A percentile compares a stretch with the other conserved stretches of the same genome.
phyloP scores from a whole-genome alignment of 37 sponge, comb jelly and placozoan species.

The Tethya wilhelma region DNA sequence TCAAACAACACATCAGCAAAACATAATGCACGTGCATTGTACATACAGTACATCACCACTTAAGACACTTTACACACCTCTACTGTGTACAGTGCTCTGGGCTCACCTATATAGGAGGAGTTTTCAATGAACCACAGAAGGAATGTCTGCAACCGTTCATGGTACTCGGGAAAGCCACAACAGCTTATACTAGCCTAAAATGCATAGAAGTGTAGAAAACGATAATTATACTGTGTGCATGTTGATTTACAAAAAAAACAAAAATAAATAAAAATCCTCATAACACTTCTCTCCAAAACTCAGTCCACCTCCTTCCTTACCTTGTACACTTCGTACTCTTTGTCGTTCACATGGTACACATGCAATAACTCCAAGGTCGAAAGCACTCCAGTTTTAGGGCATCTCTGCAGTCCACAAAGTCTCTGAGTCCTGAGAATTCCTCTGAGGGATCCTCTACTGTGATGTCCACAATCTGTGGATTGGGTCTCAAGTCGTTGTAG shows the following conservation, averaged over 20 bases:
- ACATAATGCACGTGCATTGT: background rate
- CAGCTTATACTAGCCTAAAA: constrained; percentile 45
- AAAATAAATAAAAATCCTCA: background rate
- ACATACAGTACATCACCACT: background rate
- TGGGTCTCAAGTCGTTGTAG: constrained; percentile 56
- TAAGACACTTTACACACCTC: background rate
- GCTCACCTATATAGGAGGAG: constrained; percentile 85
- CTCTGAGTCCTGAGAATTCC: constrained; percentile 79
- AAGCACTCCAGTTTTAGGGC: constrained; percentile 63
- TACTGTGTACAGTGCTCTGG: background rate
- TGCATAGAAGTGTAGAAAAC: constrained; percentile 15
- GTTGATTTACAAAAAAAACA: background rate
- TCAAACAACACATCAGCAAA: background rate
- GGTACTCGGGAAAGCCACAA: constrained; percentile 71
- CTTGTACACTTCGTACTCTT: constrained; percentile 48
- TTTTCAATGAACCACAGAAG: constrained; percentile 94
- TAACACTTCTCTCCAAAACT: too few species aligned
- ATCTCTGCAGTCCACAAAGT: constrained; percentile 90
- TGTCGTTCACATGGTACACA: constrained; percentile 21
- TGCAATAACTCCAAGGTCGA: constrained; percentile 44
- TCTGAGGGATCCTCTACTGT: constrained; percentile 96
- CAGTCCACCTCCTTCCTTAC: too few species aligned
- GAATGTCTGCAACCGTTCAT: constrained; percentile 69
- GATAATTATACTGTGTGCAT: background rate
- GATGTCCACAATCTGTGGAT: constrained; percentile 59